These are phyloP conservation scores for Pelecanoides urinatrix DNA, from an alignment of 2,113 vertebrate genomes.

Conservation along the genomic window DNA sequence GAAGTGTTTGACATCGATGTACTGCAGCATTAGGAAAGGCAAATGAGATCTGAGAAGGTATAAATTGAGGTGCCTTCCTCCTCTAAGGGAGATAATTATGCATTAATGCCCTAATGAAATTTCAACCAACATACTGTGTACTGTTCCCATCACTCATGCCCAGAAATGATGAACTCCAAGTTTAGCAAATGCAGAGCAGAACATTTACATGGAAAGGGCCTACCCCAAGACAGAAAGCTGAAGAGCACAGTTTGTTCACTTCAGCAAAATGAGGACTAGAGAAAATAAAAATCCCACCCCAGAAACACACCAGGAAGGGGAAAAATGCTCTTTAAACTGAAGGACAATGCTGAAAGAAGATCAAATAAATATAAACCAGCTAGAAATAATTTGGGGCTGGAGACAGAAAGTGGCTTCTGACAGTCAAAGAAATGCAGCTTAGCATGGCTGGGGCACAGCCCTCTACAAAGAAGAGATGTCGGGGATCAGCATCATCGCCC, in stretches of 20 bases:
- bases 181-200: not conserved
- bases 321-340: not conserved
- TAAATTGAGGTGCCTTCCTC: slow-evolving; percentile 5
- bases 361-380: not conserved
- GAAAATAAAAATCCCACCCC: not conserved
- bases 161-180: not conserved
- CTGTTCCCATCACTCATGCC: not conserved
- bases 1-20: not conserved
- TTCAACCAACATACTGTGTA: not conserved
- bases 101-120: not conserved
- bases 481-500: not conserved
- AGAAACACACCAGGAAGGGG: not conserved
- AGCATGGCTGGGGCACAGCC: not conserved
- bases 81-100: not conserved
- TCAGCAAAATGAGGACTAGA: not conserved
- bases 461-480: not conserved
- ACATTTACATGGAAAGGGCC: not conserved
- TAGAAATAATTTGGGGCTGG: not conserved
- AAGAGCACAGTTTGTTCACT: not conserved
- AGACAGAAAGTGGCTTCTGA: not conserved
- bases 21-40: not conserved
- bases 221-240: not conserved
- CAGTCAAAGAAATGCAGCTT: not conserved
- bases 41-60: not conserved
- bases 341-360: not conserved